Evolutionary conservation across 2,888 invertebrate species (phyloP).

Genomic region (Drosophila testacea): DNA sequence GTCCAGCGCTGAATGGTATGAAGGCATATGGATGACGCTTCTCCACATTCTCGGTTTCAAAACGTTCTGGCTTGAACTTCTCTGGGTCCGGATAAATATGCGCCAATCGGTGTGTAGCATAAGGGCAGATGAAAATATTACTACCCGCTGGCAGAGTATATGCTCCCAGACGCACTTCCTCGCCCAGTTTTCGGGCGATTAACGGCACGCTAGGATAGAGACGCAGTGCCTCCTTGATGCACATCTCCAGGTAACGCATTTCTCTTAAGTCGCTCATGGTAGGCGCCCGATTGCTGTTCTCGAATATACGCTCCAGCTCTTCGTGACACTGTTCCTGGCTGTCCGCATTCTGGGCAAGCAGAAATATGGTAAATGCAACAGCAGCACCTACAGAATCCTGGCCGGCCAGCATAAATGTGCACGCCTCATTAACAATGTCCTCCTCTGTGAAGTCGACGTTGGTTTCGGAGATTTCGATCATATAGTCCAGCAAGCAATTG

Average conservation of each 20-base stretch:
- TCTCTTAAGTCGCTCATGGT: slow-evolving; percentile 87
- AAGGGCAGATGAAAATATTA: slow-evolving; percentile 87
- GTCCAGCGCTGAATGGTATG: slow-evolving; percentile 87
- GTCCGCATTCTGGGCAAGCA: slow-evolving; percentile 86
- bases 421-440: slow-evolving; percentile 87
- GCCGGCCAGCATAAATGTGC: slow-evolving; percentile 88
- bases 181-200: slow-evolving; percentile 83
- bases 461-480: slow-evolving; percentile 86
- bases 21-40: slow-evolving; percentile 87
- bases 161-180: slow-evolving; percentile 85
- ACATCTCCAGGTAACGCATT: slow-evolving; percentile 89
- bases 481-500: slow-evolving; percentile 86
- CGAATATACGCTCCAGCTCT: slow-evolving; percentile 86
- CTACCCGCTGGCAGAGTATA: slow-evolving; percentile 86
- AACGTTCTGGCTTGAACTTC: slow-evolving; percentile 87
- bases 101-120: slow-evolving; percentile 87
- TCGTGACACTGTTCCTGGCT: slow-evolving; percentile 85
- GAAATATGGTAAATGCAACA: slow-evolving; percentile 86
- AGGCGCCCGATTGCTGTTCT: slow-evolving; percentile 84
- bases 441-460: slow-evolving; percentile 86
- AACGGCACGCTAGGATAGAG: slow-evolving; percentile 85
- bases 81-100: slow-evolving; percentile 87
- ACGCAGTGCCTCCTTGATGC: slow-evolving; percentile 89
- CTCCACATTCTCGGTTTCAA: slow-evolving; percentile 86
- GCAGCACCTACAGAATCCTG: slow-evolving; percentile 88